phyloP scores from a whole-genome alignment of 2,888 invertebrate species.

The Podabrus alpinus region DNA sequence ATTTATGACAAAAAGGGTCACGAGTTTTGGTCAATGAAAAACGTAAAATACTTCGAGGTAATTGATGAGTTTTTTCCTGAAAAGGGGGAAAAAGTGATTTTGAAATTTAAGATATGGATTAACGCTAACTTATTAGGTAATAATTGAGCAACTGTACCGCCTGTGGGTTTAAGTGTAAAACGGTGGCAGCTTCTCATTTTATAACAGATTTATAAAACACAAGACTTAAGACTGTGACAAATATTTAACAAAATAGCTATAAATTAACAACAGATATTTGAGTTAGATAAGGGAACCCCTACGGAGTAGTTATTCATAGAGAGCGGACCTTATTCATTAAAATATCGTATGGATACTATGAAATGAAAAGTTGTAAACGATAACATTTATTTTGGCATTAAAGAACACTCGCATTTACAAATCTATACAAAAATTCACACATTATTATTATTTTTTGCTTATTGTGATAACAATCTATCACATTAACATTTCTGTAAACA shows the following conservation, averaged over 20 bases:
- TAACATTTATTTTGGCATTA: neutral
- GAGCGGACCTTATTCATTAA: conserved; percentile 16
- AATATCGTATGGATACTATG: neutral
- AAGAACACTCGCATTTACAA: neutral
- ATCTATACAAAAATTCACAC: neutral
- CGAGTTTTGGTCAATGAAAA: neutral
- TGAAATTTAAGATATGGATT: conserved; percentile 13
- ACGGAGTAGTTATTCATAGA: conserved; percentile 20
- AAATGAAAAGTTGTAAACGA: conserved; percentile 1
- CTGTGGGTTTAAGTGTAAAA: conserved; percentile 51
- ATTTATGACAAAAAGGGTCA: neutral
- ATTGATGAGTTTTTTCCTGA: neutral
- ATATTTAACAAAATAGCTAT: conserved; percentile 53
- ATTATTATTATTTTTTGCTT: neutral
- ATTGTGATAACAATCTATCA: neutral
- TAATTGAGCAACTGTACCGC: conserved; percentile 44
- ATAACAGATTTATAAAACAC: conserved; percentile 52
- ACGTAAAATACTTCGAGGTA: neutral
- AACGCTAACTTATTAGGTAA: conserved; percentile 10
- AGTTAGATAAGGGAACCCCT: conserved; percentile 45
- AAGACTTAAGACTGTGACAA: conserved; percentile 54
- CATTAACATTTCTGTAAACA: neutral
- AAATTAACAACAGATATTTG: conserved; percentile 53
- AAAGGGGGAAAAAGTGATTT: neutral
- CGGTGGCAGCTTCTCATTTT: conserved; percentile 54